Percentiles rank a stretch among this genome's conserved stretches.
These are phyloP conservation scores for Chironomus tepperi DNA, from an alignment of 1,140 invertebrate species.

Conservation along the genomic window DNA sequence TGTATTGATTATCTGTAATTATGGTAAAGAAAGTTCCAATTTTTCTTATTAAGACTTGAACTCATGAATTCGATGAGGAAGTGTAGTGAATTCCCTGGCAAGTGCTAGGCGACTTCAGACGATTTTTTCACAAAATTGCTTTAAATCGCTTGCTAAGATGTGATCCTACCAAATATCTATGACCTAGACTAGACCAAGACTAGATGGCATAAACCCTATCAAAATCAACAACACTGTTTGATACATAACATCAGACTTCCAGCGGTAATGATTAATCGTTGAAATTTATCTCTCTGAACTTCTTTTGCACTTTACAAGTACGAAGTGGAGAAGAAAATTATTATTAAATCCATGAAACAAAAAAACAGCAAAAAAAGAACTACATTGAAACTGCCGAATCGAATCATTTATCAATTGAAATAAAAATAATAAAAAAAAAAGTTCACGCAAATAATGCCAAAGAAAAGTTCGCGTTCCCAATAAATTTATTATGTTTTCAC, in stretches of 20 bases:
- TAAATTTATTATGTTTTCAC: neutral
- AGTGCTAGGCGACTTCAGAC: no score
- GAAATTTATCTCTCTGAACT: conserved; percentile 1
- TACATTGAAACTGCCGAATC: conserved; percentile 4
- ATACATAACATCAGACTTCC: neutral
- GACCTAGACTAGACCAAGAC: no score
- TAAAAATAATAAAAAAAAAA: no score
- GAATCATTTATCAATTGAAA: conserved; percentile 1
- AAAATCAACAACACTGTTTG: neutral
- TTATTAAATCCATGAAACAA: neutral
- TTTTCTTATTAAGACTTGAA: no score
- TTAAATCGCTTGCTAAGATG: no score
- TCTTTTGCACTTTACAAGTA: neutral
- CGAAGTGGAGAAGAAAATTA: neutral
- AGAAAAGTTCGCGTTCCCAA: neutral
- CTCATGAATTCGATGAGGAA: no score
- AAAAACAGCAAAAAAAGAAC: neutral
- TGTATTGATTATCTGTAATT: no score
- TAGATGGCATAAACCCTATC: no score
- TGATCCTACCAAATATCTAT: no score
- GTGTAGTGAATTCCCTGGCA: no score
- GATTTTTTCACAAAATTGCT: no score
- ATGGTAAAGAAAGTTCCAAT: no score
- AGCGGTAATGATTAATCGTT: neutral
- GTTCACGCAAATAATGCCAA: neutral